These are phyloP conservation scores for Aegypius monachus DNA, from an alignment of 2,113 vertebrate genomes.

Conservation along the genomic window DNA sequence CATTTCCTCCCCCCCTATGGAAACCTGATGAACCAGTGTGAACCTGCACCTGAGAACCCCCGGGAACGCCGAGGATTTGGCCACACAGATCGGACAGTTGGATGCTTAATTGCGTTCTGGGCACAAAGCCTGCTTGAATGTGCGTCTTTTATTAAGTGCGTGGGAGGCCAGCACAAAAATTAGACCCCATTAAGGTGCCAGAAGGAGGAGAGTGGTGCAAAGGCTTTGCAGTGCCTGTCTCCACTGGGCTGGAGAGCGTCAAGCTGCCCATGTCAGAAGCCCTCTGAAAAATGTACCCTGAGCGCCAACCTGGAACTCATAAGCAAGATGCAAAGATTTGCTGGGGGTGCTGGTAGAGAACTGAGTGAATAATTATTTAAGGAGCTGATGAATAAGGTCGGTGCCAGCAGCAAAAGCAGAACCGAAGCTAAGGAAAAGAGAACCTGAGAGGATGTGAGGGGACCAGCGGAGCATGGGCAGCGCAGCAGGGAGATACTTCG, in stretches of 20 bases:
- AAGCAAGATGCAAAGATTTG: background rate
- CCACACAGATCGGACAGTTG: slow-evolving; percentile 55
- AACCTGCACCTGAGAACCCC: slow-evolving; percentile 57
- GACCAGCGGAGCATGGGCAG: background rate
- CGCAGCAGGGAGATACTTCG: background rate
- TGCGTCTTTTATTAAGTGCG: background rate
- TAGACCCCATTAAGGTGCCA: slow-evolving; percentile 18
- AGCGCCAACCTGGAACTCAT: background rate
- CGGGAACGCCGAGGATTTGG: background rate
- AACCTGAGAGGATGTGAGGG: background rate
- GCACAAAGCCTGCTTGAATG: slow-evolving; percentile 47
- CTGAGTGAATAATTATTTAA: background rate
- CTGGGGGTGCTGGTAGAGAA: background rate
- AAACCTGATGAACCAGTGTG: slow-evolving; percentile 60
- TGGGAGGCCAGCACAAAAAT: slow-evolving; percentile 42
- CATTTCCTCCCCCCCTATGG: slow-evolving; percentile 29
- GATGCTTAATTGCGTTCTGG: slow-evolving; percentile 23
- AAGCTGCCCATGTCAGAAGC: background rate
- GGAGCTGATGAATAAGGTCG: background rate
- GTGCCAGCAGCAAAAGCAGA: background rate
- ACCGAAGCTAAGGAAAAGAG: background rate
- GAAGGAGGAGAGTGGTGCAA: background rate
- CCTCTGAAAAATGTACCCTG: background rate
- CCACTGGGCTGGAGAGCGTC: background rate
- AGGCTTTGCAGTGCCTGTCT: background rate